Evolutionary conservation across 2,113 vertebrate genomes (phyloP).

Genomic region (Ctenomys sociabilis): DNA sequence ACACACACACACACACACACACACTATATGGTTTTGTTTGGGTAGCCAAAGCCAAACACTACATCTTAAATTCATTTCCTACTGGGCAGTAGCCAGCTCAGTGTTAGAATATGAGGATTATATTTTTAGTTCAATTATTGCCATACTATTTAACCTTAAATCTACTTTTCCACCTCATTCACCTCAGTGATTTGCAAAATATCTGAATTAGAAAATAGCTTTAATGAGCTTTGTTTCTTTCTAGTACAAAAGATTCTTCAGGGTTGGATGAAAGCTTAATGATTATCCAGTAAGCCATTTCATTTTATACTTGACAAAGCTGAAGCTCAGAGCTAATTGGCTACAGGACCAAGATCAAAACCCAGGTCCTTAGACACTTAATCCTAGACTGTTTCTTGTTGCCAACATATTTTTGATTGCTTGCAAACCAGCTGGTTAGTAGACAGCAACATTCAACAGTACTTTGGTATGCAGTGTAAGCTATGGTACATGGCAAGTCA

Average conservation of each 20-base stretch:
- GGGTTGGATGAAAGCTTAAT: constrained; percentile 16
- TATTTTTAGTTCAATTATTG: constrained; percentile 54
- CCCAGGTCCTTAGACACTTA: not conserved
- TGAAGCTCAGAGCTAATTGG: constrained; percentile 21
- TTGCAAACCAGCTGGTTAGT: not conserved
- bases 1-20: no score
- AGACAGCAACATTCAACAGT: not conserved
- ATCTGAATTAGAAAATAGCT: constrained; percentile 12
- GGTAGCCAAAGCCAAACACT: not conserved
- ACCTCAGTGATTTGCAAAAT: constrained; percentile 52
- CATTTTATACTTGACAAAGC: constrained; percentile 57
- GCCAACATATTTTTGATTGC: not conserved
- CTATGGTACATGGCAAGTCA: not conserved
- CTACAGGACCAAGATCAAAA: constrained; percentile 16
- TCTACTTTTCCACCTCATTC: constrained; percentile 60
- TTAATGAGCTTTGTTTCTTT: constrained; percentile 68
- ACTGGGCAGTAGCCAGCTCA: not conserved
- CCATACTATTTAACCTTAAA: constrained; percentile 51
- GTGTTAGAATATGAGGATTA: not conserved
- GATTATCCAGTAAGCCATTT: constrained; percentile 7
- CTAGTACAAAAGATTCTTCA: constrained; percentile 15
- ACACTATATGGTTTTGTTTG: not conserved
- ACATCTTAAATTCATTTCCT: not conserved
- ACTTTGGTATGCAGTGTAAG: not conserved
- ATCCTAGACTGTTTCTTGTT: not conserved